These are phyloP conservation scores for Callipepla squamata DNA, from an alignment of 2,113 vertebrate genomes.

Conservation along the genomic window DNA sequence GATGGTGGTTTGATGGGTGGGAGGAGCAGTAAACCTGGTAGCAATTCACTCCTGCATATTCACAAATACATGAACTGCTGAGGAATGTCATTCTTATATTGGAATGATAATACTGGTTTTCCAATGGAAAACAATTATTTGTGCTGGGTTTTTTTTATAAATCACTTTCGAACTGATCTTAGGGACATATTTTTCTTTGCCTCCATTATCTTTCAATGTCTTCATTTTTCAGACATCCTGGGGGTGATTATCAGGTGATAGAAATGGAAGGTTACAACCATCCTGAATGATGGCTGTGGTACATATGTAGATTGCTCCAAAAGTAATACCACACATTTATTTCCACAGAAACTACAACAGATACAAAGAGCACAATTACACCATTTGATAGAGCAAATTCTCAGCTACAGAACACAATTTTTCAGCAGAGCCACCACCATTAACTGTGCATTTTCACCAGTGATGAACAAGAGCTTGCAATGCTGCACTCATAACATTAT, in stretches of 20 bases:
- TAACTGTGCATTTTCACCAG: too few relatives aligned
- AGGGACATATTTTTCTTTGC: not conserved
- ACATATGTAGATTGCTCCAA: not conserved
- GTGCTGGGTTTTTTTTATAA: too few relatives aligned
- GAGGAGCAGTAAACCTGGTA: not conserved
- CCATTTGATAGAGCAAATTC: too few relatives aligned
- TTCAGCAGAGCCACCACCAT: too few relatives aligned
- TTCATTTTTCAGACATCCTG: not conserved
- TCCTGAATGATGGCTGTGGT: not conserved
- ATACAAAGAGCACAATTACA: too few relatives aligned
- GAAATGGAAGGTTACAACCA: not conserved
- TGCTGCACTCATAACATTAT: too few relatives aligned
- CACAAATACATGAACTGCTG: not conserved
- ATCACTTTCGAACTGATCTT: not conserved
- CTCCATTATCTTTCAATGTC: not conserved
- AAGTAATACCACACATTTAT: not conserved
- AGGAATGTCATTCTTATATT: not conserved
- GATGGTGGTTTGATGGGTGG: not conserved
- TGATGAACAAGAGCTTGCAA: too few relatives aligned
- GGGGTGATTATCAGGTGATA: not conserved
- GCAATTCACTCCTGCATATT: not conserved
- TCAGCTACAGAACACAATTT: too few relatives aligned
- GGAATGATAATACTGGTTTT: not conserved
- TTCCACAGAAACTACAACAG: too few relatives aligned
- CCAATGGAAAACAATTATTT: not conserved